Conservation (phyloP, 2,113 vertebrate species). For the Pagrus major region DNA sequence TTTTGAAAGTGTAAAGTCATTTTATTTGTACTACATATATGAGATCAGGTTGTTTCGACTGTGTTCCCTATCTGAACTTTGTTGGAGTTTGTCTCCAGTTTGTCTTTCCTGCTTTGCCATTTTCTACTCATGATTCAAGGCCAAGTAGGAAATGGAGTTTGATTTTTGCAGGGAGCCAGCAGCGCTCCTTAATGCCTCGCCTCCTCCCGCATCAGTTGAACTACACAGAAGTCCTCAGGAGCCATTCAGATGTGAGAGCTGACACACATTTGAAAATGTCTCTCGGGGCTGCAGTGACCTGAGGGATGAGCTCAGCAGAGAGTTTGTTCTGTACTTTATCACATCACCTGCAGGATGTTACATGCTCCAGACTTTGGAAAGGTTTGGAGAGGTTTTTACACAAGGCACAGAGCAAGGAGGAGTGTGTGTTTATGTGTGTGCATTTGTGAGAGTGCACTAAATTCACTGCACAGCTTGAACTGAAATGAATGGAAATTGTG, state of each 20-base stretch:
- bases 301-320: conserved; percentile 24
- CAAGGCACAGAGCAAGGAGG: not conserved
- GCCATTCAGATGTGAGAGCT: conserved; percentile 57
- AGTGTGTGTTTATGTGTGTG: not conserved
- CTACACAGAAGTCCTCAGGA: conserved; percentile 42
- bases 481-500: not conserved
- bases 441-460: not conserved
- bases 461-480: not conserved
- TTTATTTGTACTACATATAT: too few relatives aligned
- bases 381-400: not conserved
- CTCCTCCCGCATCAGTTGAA: conserved; percentile 32
- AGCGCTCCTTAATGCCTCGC: conserved; percentile 36
- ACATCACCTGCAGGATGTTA: conserved; percentile 34
- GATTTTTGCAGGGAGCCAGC: conserved; percentile 30
- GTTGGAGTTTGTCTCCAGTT: not conserved
- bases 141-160: conserved; percentile 49
- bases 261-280: conserved; percentile 56
- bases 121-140: conserved; percentile 32
- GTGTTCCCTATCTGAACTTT: not conserved
- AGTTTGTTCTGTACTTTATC: conserved; percentile 32
- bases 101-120: conserved; percentile 2
- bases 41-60: not conserved
- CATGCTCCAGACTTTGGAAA: conserved; percentile 18
- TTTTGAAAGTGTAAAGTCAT: too few relatives aligned
- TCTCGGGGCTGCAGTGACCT: conserved; percentile 61